A percentile compares a stretch with the other conserved stretches of the same genome.
These are phyloP conservation scores for Argynnis bischoffii DNA, from an alignment of 2,888 invertebrate genomes.

Conservation along the genomic window DNA sequence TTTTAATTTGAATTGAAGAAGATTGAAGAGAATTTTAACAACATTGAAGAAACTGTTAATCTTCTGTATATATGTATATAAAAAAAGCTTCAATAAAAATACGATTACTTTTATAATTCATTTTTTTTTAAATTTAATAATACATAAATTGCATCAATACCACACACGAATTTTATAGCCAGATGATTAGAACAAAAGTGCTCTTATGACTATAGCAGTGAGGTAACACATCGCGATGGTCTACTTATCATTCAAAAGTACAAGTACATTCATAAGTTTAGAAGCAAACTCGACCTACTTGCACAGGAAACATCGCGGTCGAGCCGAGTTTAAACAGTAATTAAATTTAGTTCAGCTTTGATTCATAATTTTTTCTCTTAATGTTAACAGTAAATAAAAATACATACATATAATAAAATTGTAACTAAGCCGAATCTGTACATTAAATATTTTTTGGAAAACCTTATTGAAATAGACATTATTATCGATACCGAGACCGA, in stretches of 20 bases:
- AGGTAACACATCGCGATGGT: constrained; percentile 41
- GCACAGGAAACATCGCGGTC: constrained; percentile 70
- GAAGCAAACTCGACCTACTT: constrained; percentile 63
- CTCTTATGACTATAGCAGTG: constrained; percentile 26
- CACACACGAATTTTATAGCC: constrained; percentile 23
- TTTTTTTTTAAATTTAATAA: background rate
- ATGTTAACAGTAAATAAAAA: background rate
- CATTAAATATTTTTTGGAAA: too few relatives aligned
- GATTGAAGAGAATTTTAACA: too few relatives aligned
- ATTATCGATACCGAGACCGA: too few relatives aligned
- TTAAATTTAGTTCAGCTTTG: constrained; percentile 66
- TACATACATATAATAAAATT: too few relatives aligned
- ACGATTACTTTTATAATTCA: too few relatives aligned
- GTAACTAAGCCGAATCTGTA: too few relatives aligned
- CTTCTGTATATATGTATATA: too few relatives aligned
- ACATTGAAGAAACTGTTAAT: too few relatives aligned
- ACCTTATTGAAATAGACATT: too few relatives aligned
- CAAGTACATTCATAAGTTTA: constrained; percentile 55
- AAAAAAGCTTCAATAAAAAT: too few relatives aligned
- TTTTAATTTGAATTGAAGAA: too few relatives aligned
- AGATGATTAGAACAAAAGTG: constrained; percentile 23
- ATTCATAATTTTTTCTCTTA: constrained; percentile 45
- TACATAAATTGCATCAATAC: constrained; percentile 10
- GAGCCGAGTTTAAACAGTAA: constrained; percentile 67
- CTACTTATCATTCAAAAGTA: constrained; percentile 52